Base-by-base conservation (phyloP, 2,113 vertebrate species). In the Xerus inauris region DNA sequence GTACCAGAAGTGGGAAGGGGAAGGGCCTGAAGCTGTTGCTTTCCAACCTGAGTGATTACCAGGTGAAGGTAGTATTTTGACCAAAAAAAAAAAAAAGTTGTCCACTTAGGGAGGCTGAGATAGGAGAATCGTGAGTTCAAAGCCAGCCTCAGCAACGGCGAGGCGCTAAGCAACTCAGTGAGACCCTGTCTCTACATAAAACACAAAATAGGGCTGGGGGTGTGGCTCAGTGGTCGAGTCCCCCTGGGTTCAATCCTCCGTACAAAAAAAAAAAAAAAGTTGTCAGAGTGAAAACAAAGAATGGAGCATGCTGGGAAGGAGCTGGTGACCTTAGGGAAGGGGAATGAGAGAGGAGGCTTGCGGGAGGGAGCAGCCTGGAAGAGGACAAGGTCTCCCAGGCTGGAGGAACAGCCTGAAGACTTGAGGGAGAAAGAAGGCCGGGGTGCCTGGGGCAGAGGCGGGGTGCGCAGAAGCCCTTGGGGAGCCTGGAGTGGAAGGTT, bases 381-480 rank as follows among this genome's bases (percentile, higher is more conserved):
- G 16, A 47, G n/a, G 73, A 73, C 32, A 35, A 65, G 28, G 40
- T 49, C 22, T 59, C 45, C 49, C 1, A 7, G 69, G 32, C 82
- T 28, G 10, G 76, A 69, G 65, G 8, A 54, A 40, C 47, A 24
- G 0, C 30, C 30, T 0, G 13, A 59, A 22, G 5, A 6, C 40
- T 24, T 3, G 26, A 42, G 14, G 45, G 19, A 47, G 54, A n/a
- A 84, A 20, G 19, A 19, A 49, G 65, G 49, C 1, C 19, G 24
- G 3, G 7, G n/a, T 62, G 42, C 10, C 62, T 54, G 11, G 65
- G 40, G 28, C 16, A 38, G 59, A 54, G 8, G 1, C 8, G 3
- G 3, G 1, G 16, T 11, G 20, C 30, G 17, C 16, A 62, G 35
- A 8, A 7, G 22, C 6, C 32, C 30, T 0, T 24, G 0, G 13